Evolutionary conservation across 2,797 vertebrate genomes (phyloP).

Genomic region (Champsocephalus esox): DNA sequence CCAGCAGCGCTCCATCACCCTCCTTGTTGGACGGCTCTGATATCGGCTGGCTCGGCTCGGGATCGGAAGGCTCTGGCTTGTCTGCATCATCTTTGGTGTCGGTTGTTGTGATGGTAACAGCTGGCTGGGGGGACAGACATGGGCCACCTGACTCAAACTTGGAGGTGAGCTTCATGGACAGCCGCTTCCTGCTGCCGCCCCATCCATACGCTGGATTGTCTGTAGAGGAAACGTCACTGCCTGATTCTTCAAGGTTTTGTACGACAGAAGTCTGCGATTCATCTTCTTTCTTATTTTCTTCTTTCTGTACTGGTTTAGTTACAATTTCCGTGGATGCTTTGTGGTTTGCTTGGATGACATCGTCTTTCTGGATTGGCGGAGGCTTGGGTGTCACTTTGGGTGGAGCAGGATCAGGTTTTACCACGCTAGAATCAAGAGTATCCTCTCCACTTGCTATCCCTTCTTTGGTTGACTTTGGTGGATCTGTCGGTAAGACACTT

Average conservation of each 20-base stretch:
- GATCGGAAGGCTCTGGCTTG: conserved; percentile 4
- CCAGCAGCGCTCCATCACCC: conserved; percentile 28
- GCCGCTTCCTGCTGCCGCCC: conserved; percentile 82
- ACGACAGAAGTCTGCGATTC: conserved; percentile 6
- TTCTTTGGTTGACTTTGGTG: conserved; percentile 35
- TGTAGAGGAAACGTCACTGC: conserved; percentile 4
- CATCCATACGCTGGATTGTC: conserved; percentile 39
- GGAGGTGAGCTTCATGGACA: conserved; percentile 88
- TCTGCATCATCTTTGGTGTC: conserved; percentile 22
- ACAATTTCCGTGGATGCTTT: conserved; percentile 12
- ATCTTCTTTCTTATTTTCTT: conserved; percentile 16
- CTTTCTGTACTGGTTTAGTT: conserved; percentile 29
- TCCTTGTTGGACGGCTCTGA: conserved; percentile 43
- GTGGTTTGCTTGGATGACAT: conserved; percentile 45
- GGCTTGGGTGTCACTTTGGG: conserved; percentile 36
- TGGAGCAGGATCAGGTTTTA: conserved; percentile 30
- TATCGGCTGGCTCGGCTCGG: conserved; percentile 16
- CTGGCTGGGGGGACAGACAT: conserved; percentile 52
- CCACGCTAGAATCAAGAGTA: conserved; percentile 11
- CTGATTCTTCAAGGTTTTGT: conserved; percentile 42
- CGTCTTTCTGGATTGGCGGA: conserved; percentile 32
- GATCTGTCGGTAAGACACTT: conserved; percentile 23
- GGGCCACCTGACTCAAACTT: conserved; percentile 84
- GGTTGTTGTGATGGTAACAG: conserved; percentile 39
- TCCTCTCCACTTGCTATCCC: conserved; percentile 25